Base-by-base conservation (phyloP, 2,888 invertebrate species). In the Parasteatoda lunata region DNA sequence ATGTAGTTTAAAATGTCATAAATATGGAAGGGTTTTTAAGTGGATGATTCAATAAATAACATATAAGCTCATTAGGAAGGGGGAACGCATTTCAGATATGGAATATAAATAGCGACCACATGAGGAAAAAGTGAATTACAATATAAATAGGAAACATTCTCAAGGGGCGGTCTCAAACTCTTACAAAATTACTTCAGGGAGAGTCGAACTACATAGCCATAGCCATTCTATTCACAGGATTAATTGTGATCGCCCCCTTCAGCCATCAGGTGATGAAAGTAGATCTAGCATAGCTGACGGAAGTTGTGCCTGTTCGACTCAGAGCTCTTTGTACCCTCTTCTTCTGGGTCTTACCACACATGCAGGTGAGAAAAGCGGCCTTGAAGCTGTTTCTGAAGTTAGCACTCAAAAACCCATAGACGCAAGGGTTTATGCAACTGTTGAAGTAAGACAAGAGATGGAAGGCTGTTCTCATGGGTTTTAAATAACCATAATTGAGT, bases 331-430 rank as follows among this genome's bases (percentile, higher is more conserved):
- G 89, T 5, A 84, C 78, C n/a, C 71, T 47, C 9, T 82, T 70
- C 64, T 70, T 73, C 48, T 89, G 87, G 5, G 83, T 52, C 52
- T 76, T 88, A 0, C 84, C 75, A 59, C 88, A 88, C 8, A 89
- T 77, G 72, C 89, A 89, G 15, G 86, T 73, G 75, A 81, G 77
- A 51, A 90, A 65, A 5, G 89, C 89, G 5, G 88, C 73, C 52
- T 83, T 71, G 77, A 90, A 89, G 77, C 94, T 93, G 89, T 94
- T 89, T 1, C 95, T 92, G 91, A 95, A 95, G 91, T 94, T 94
- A 90, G 94, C 94, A 68, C 95, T 95, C 94, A 95, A 95, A 92
- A 95, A 95, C 49, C 95, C 95, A 91, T 95, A 95, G 54, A 95
- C 93, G 66, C 95, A 93, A 5, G 95, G 95, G 91, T 95, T 95